Evolutionary conservation across 2,113 vertebrate species (phyloP).

Genomic region (Sterrhoptilus dennistouni): DNA sequence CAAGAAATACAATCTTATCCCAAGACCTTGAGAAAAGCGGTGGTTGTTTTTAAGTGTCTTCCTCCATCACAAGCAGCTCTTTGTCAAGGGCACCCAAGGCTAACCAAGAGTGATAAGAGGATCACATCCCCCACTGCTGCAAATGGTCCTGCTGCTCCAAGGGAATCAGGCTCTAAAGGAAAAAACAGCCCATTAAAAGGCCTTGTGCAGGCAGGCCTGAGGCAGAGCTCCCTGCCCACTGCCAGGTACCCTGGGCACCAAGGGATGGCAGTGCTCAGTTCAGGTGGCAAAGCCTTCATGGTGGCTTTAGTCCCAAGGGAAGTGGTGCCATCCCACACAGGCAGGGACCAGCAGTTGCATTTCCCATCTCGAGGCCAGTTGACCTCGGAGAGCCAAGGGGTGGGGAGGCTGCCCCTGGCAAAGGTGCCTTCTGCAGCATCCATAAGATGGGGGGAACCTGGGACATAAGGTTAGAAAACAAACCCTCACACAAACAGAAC

Average conservation of each 20-base stretch:
- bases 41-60: not conserved
- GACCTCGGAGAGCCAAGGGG: rapidly evolving
- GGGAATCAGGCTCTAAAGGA: not conserved
- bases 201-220: not conserved
- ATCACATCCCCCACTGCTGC: not conserved
- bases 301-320: not conserved
- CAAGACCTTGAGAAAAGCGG: not conserved
- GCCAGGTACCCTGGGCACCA: not conserved
- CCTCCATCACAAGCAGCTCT: not conserved
- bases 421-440: not conserved
- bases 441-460: rapidly evolving
- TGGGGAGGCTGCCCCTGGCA: not conserved
- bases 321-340: not conserved
- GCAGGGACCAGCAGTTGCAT: not conserved
- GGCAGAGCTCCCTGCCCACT: not conserved
- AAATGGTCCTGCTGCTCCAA: not conserved
- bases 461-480: not conserved
- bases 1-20: not conserved
- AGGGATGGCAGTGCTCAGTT: not conserved
- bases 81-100: not conserved
- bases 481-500: not conserved
- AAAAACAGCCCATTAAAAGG: not conserved
- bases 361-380: not conserved
- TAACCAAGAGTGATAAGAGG: not conserved
- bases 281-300: not conserved